Base-by-base conservation (phyloP, 2,113 vertebrate species). In the Nibea coibor region DNA sequence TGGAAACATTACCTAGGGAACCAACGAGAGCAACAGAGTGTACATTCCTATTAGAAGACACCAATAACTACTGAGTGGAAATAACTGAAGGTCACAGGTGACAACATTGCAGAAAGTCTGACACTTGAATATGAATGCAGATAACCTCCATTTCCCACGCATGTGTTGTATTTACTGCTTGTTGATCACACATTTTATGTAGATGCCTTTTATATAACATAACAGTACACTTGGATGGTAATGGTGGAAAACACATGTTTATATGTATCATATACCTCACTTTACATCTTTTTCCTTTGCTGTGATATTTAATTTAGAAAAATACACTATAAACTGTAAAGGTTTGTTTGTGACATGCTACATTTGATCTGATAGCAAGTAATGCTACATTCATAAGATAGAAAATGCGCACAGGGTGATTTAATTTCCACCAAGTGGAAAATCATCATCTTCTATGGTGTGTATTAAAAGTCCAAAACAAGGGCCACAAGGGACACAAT, bases 1-100 rank as follows among this genome's bases (percentile, higher is more conserved):
- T 73, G 24, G 65, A 82, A 39, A 42, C 14, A 58, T 88, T 80
- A 79, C 83, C 78, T 20, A 58, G 82, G 81, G 78, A 90, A 87
- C 75, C 59, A 72, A 56, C 19, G 80, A 22, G 62, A 56, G 88
- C 57, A 24, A 61, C 50, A 7, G 42, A 74, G 73, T 62, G 72
- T 71, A 72, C 19, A 26, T 65, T 81, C 57, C 75, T 75, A 24
- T 78, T 39, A 75, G 62, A 75, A 74, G 78, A 81, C 69, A 62
- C 61, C 45, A 16, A 62, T 65, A 78, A 78, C 70, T 78, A 75
- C 80, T 47, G 43, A 83, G 47, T 77, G 68, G 67, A 87, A 84
- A 65, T 53, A 84, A 78, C 15, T 11, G 63, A 76, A 79, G 69
- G 73, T 84, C 75, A 82, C 82, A 82, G 71, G 80, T 70, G 84